phyloP scores from a whole-genome alignment of 2,888 invertebrate genomes.

The Lithodes maja region DNA sequence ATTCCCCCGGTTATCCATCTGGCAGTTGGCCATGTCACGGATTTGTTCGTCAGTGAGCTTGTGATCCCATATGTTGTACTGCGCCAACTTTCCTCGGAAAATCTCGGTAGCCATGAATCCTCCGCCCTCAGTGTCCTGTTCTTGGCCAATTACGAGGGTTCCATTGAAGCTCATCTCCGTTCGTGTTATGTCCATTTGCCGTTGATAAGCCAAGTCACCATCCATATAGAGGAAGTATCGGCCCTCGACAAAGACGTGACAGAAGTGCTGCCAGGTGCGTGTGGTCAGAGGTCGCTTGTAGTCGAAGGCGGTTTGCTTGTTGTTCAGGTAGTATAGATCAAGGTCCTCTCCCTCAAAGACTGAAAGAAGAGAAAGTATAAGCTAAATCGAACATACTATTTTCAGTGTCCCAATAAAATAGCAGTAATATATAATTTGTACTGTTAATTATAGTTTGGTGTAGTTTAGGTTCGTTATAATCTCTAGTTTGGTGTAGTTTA shows the following conservation, averaged over 20 bases:
- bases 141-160: slow-evolving; percentile 30
- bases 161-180: not conserved
- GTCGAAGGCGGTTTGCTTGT: not conserved
- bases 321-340: not conserved
- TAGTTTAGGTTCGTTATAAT: too few species aligned
- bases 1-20: not conserved
- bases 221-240: slow-evolving; percentile 15
- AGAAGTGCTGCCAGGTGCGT: slow-evolving; percentile 28
- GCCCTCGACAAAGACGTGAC: slow-evolving; percentile 24
- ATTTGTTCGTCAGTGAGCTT: not conserved
- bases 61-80: slow-evolving; percentile 20
- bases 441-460: too few species aligned
- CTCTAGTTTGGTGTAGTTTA: too few species aligned
- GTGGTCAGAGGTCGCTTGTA: not conserved
- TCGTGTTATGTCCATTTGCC: not conserved
- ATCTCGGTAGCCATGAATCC: slow-evolving; percentile 26
- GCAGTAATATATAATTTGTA: too few species aligned
- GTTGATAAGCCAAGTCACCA: not conserved
- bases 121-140: slow-evolving; percentile 21
- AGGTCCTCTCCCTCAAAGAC: not conserved
- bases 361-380: not conserved
- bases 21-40: slow-evolving; percentile 5
- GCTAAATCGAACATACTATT: too few species aligned
- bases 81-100: slow-evolving; percentile 25
- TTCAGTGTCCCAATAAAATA: too few species aligned